Base-by-base conservation (phyloP, 2,888 invertebrate genomes). In the Iselma pallidipennis region DNA sequence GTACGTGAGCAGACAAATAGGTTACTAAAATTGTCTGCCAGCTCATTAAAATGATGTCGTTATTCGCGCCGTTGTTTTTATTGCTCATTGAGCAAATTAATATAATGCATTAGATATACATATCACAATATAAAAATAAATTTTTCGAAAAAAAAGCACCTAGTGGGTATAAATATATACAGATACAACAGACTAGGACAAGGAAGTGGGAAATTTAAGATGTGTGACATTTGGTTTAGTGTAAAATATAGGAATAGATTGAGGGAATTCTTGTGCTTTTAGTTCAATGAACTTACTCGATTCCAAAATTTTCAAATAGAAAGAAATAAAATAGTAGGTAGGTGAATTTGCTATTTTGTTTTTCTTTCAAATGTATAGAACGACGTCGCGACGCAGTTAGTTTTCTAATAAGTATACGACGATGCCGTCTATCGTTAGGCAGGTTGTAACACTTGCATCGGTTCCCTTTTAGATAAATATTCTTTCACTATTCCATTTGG, bases 11-110 rank as follows among this genome's bases (percentile, higher is more conserved):
- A 42, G 42, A 42, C 19, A 42, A 42, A 42, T 42, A 42, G 42
- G 42, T 42, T 42, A 42, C 42, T 42, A 42, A 42, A 42, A 42
- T 42, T 42, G 42, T 42, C 42, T 42, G 42, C 42, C 42, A 42
- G 42, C 42, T 42, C 42, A 42, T 42, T 42, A 42, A 42, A 42
- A 42, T 42, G 42, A 42, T 42, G 42, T 42, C 7, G 2, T 37
- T 14, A 2, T 10, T 42, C n/a, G n/a, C n/a, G n/a, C n/a, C n/a
- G 2, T 42, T 42, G 42, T 42, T 42, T 19, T 42, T 10, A 42
- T 42, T 42, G 19, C 14, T 19, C 19, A 42, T 42, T 42, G 10
- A 16, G 9, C 19, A 19, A 37, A 42, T 42, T 7, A 29, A 29
- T 29, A 29, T 6, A 2, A 29, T 6, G 7, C 3, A 29, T 29